A percentile compares a stretch with the other conserved stretches of the same genome.
Evolutionary conservation across 2,888 invertebrate genomes (phyloP).

Genomic region (Acanthopleura granulata): DNA sequence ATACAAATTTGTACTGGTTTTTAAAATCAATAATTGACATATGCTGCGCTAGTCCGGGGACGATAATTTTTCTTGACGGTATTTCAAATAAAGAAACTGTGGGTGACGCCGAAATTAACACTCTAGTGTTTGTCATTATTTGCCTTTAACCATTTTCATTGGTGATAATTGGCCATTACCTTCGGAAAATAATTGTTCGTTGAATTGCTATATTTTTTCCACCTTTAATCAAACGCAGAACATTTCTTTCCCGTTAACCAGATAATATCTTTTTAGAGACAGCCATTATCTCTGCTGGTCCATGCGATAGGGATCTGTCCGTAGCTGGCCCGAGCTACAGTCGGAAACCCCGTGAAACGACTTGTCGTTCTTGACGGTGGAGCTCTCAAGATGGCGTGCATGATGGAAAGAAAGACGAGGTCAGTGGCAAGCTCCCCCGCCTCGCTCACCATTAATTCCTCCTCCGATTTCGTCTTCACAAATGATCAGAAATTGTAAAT

Average conservation of each 20-base stretch:
- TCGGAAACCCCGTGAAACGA: no score
- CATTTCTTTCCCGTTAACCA: background rate
- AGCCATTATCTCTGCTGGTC: background rate
- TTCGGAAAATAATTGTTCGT: background rate
- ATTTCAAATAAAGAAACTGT: background rate
- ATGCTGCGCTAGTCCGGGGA: background rate
- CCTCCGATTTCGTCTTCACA: slow-evolving; percentile 13
- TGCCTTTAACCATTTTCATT: background rate
- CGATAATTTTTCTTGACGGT: background rate
- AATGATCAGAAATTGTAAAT: slow-evolving; percentile 15
- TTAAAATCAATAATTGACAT: background rate
- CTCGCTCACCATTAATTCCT: background rate
- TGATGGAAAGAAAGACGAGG: background rate
- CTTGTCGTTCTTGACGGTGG: background rate
- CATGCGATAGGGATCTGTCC: background rate
- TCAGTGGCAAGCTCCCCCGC: background rate
- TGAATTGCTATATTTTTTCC: slow-evolving; percentile 11
- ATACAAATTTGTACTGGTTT: no score
- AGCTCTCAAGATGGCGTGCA: slow-evolving; percentile 4
- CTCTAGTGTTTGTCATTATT: background rate
- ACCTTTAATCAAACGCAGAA: slow-evolving; percentile 3
- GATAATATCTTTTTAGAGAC: slow-evolving; percentile 2
- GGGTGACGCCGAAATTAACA: background rate
- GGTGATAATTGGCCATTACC: background rate
- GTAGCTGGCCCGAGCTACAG: background rate